These are phyloP conservation scores for Pagetopsis macropterus DNA, from an alignment of 2,797 vertebrate species.

Conservation along the genomic window DNA sequence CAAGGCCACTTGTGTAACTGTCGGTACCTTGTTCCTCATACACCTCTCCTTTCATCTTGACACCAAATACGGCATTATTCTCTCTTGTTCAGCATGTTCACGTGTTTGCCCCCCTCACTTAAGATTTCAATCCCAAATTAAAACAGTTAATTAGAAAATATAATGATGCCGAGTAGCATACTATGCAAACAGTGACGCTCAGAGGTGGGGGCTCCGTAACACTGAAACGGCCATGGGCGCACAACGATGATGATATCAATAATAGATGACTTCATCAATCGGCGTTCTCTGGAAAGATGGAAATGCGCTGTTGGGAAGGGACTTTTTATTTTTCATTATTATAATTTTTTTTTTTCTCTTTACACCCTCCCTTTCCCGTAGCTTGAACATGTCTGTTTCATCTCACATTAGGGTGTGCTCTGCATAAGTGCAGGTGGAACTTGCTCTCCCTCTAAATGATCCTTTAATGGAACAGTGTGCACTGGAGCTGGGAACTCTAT, in stretches of 20 bases:
- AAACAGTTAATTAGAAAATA: constrained; percentile 83
- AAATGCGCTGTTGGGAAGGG: constrained; percentile 78
- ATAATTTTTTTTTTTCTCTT: constrained; percentile 31
- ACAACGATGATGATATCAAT: constrained; percentile 82
- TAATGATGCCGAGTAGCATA: constrained; percentile 82
- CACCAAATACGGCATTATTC: constrained; percentile 69
- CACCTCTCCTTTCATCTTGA: constrained; percentile 75
- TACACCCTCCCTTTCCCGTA: constrained; percentile 50
- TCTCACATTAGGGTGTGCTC: constrained; percentile 81
- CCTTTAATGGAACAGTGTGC: constrained; percentile 83
- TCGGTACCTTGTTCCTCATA: constrained; percentile 48
- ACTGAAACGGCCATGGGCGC: constrained; percentile 75
- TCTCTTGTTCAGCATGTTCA: constrained; percentile 78
- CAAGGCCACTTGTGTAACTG: constrained; percentile 55
- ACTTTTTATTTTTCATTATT: constrained; percentile 77
- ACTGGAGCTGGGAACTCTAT: constrained; percentile 80
- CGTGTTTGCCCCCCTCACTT: constrained; percentile 65
- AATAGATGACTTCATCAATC: constrained; percentile 84
- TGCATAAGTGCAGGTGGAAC: constrained; percentile 82
- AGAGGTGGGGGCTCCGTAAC: constrained; percentile 72
- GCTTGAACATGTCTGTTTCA: constrained; percentile 77
- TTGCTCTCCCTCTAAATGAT: constrained; percentile 79
- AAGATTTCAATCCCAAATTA: constrained; percentile 82
- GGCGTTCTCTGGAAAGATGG: constrained; percentile 77
- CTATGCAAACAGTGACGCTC: constrained; percentile 80